These are phyloP conservation scores for Calvadosia cruxmelitensis DNA, from an alignment of 30 jellyfish, hydroid and myxozoan species.

Conservation along the genomic window DNA sequence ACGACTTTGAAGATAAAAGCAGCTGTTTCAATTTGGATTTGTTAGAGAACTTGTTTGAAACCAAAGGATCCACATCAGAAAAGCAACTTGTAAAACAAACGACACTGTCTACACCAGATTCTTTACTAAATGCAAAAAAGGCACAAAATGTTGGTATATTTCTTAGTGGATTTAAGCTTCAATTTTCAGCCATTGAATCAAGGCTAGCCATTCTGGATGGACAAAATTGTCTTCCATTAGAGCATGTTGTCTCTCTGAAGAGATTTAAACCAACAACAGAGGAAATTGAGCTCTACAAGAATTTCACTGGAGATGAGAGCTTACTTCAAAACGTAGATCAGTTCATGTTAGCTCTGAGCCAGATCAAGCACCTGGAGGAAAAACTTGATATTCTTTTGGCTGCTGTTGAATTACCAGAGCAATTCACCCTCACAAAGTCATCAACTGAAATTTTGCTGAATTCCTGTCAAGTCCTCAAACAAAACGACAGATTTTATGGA, in stretches of 20 bases:
- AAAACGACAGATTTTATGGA: conserved; percentile 31
- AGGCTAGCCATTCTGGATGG: conserved; percentile 46
- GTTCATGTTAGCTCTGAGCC: conserved; percentile 61
- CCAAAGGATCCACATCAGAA: conserved; percentile 8
- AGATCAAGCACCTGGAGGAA: conserved; percentile 42
- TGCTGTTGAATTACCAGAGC: conserved; percentile 65
- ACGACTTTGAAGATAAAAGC: conserved; percentile 34
- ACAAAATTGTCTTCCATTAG: conserved; percentile 54
- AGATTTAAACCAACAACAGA: conserved; percentile 93
- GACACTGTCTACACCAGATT: conserved; percentile 6
- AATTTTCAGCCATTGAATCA: conserved; percentile 47
- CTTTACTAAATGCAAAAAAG: conserved; percentile 72
- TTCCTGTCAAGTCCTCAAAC: conserved; percentile 30
- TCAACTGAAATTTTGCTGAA: conserved; percentile 34
- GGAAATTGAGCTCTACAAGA: conserved; percentile 67
- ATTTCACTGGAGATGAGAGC: conserved; percentile 36
- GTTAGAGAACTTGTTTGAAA: conserved; percentile 51
- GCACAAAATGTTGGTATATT: conserved; percentile 92
- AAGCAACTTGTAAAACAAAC: not conserved
- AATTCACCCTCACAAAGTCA: conserved; percentile 29
- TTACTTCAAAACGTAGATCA: conserved; percentile 41
- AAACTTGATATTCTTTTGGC: conserved; percentile 66
- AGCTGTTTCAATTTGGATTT: conserved; percentile 25
- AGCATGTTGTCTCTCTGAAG: conserved; percentile 58
- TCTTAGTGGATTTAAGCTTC: conserved; percentile 77